phyloP scores from a whole-genome alignment of 2,113 vertebrate species.

The Daubentonia madagascariensis region DNA sequence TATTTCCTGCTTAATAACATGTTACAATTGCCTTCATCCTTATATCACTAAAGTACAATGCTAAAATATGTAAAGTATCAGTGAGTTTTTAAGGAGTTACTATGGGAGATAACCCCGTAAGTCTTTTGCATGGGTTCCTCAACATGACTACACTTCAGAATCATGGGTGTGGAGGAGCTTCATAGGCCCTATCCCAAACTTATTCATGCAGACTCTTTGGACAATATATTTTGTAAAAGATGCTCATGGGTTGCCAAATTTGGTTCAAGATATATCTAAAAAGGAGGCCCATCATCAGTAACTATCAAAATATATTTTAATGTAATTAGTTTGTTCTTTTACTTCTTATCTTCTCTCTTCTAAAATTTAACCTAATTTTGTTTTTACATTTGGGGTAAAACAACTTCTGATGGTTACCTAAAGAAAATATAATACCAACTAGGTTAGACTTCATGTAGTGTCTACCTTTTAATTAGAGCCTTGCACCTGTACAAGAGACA shows the following conservation, averaged over 20 bases:
- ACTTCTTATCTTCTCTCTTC: neutral
- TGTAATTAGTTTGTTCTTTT: neutral
- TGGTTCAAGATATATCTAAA: neutral
- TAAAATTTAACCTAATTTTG: neutral
- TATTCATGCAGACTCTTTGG: neutral
- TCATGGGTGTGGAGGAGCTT: neutral
- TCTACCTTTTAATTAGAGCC: neutral
- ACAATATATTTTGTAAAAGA: neutral
- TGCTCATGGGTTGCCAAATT: neutral
- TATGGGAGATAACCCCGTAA: fast-evolving
- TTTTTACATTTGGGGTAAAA: neutral
- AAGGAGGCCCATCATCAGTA: neutral
- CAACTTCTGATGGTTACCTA: neutral
- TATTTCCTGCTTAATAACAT: neutral
- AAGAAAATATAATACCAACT: fast-evolving
- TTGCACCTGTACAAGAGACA: fast-evolving
- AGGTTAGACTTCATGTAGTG: neutral
- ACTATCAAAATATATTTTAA: neutral
- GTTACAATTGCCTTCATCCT: neutral
- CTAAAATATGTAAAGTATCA: neutral
- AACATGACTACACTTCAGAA: fast-evolving
- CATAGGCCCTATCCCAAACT: too few species aligned
- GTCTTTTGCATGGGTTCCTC: neutral
- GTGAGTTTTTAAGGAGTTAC: neutral
- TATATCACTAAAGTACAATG: fast-evolving